Percentiles rank a stretch among this genome's conserved stretches.
Conservation (phyloP, 2,113 vertebrate species). For the Burhinus oedicnemus region DNA sequence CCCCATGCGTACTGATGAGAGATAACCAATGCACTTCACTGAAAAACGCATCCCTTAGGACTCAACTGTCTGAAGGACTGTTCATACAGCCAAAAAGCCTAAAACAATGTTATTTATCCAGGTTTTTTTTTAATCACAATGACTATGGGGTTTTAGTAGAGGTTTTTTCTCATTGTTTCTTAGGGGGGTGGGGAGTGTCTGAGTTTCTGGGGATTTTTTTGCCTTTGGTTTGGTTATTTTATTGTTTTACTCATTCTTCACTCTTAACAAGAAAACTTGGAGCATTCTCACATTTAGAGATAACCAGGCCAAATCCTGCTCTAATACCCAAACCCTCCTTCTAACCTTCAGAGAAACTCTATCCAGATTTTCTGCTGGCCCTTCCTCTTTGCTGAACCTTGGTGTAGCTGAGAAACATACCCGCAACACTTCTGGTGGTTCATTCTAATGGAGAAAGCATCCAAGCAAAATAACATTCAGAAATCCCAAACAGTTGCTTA, state of each 20-base stretch:
- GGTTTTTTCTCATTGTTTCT: not conserved
- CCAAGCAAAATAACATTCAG: not conserved
- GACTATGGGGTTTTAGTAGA: not conserved
- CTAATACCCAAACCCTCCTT: not conserved
- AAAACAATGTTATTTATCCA: rapidly evolving
- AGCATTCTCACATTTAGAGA: not conserved
- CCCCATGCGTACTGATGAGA: not conserved
- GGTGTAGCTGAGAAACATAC: not conserved
- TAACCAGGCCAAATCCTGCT: not conserved
- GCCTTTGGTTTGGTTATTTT: not conserved
- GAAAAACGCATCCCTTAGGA: not conserved
- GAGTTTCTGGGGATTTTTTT: not conserved
- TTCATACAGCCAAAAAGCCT: not conserved
- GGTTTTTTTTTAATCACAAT: not conserved
- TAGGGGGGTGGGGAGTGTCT: not conserved
- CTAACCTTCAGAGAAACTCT: not conserved
- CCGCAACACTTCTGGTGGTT: not conserved
- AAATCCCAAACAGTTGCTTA: not conserved
- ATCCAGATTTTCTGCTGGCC: not conserved
- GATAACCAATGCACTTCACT: rapidly evolving
- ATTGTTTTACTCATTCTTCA: not conserved
- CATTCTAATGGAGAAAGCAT: not conserved
- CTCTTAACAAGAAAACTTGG: not conserved
- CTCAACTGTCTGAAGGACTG: not conserved
- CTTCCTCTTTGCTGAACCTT: not conserved